Percentiles rank a stretch among this genome's conserved stretches.
Evolutionary conservation across 2,113 vertebrate genomes (phyloP).

Genomic region (Rhineura floridana): DNA sequence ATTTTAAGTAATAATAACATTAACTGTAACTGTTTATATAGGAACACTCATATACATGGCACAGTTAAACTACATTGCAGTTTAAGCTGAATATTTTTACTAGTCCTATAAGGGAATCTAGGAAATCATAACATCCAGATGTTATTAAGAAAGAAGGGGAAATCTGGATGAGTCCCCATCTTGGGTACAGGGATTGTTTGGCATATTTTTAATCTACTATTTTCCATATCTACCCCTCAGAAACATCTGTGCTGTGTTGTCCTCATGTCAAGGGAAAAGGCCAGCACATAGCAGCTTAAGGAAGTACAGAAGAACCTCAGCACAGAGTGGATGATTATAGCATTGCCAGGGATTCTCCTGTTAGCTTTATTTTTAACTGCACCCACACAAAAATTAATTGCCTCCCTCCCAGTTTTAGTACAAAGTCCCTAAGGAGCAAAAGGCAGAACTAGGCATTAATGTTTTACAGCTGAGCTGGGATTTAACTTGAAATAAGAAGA

Average conservation of each 20-base stretch:
- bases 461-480: conserved; percentile 5
- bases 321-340: background rate
- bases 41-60: background rate
- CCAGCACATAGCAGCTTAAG: background rate
- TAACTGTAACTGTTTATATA: background rate
- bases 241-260: background rate
- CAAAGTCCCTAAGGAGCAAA: background rate
- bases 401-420: background rate
- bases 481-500: background rate
- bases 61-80: background rate
- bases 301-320: background rate
- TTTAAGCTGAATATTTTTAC: background rate
- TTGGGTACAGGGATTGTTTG: background rate
- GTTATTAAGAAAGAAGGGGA: background rate
- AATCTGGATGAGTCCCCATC: background rate
- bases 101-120: background rate
- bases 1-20: too few relatives aligned
- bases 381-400: background rate
- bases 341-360: conserved; percentile 3
- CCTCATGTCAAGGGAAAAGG: too few relatives aligned
- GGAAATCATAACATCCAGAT: background rate
- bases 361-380: background rate
- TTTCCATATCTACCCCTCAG: background rate
- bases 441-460: background rate
- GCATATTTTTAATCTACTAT: background rate